Percentiles rank a stretch among this genome's conserved stretches.
These are phyloP conservation scores for Acyrthosiphon pisum DNA, from an alignment of 1,140 invertebrate species.

Conservation along the genomic window DNA sequence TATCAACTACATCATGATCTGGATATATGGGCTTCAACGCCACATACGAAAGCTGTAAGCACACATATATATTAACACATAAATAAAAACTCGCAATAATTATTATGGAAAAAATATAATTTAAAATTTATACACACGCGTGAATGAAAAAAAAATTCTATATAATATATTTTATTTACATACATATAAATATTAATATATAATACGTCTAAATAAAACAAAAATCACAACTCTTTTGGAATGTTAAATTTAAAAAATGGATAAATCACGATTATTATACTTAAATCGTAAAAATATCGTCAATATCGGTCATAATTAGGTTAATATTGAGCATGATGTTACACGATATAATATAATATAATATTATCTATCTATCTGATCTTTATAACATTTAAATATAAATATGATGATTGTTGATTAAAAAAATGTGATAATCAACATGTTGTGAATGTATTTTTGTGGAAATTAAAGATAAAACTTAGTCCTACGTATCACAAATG, in stretches of 20 bases:
- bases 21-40: no score
- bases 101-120: conserved; percentile 45
- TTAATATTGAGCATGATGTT: conserved; percentile 11
- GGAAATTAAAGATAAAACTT: conserved; percentile 23
- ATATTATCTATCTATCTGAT: no score
- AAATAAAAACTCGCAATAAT: not conserved
- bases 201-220: not conserved
- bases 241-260: not conserved
- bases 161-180: conserved; percentile 4
- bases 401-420: not conserved
- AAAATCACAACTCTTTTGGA: conserved; percentile 47
- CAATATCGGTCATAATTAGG: not conserved
- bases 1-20: no score
- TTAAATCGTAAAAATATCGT: not conserved
- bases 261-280: not conserved
- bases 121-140: conserved; percentile 26
- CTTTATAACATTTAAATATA: not conserved
- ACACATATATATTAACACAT: not conserved
- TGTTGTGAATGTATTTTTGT: not conserved
- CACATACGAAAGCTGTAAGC: no score
- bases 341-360: no score
- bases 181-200: conserved; percentile 29
- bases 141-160: conserved; percentile 9
- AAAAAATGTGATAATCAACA: not conserved
- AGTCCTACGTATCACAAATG: conserved; percentile 51